These are phyloP conservation scores for Parauchenoglanis punctatus DNA, from an alignment of 2,797 vertebrate species.

Conservation along the genomic window DNA sequence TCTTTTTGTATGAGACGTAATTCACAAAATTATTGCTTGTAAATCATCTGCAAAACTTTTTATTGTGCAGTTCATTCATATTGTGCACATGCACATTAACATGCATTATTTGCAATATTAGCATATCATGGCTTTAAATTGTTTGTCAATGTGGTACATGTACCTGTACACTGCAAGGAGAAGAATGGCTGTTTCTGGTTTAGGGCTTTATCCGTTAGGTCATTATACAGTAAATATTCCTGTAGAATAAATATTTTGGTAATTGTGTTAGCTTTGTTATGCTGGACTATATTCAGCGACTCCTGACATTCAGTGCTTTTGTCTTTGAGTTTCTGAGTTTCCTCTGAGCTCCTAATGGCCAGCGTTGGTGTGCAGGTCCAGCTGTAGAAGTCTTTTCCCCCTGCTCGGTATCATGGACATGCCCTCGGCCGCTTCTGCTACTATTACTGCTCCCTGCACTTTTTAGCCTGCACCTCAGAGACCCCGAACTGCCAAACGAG, in stretches of 20 bases:
- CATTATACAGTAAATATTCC: background rate
- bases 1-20: background rate
- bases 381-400: constrained; percentile 74
- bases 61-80: background rate
- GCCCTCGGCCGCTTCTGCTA: constrained; percentile 73
- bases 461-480: constrained; percentile 80
- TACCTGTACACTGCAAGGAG: background rate
- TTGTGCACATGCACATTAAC: background rate
- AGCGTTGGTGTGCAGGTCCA: constrained; percentile 68
- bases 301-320: constrained; percentile 31
- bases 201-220: background rate
- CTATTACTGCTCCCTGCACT: constrained; percentile 77
- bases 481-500: constrained; percentile 81
- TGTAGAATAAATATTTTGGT: background rate
- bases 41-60: background rate
- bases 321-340: constrained; percentile 44
- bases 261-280: background rate
- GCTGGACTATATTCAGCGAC: background rate
- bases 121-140: background rate
- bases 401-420: constrained; percentile 72
- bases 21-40: background rate
- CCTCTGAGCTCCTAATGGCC: constrained; percentile 66
- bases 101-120: background rate
- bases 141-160: background rate
- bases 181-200: background rate